Conservation (phyloP, 2,113 vertebrate species). For the Coregonus clupeaformis region DNA sequence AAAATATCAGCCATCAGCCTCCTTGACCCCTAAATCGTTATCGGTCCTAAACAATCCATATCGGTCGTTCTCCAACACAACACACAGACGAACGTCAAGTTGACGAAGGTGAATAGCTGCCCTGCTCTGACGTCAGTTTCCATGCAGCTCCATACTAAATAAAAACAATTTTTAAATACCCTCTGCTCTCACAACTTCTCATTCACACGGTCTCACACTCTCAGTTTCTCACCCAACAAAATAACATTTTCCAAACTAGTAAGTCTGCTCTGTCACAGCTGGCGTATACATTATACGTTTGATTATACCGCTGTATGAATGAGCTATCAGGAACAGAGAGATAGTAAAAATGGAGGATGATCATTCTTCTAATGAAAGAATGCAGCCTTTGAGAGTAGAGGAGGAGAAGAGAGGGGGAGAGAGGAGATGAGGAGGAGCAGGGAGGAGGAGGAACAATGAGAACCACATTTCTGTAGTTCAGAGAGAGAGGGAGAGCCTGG, state of each 20-base stretch:
- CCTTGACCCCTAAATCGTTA: too few species aligned
- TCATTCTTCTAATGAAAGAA: slow-evolving; percentile 28
- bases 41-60: too few species aligned
- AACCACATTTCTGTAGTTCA: not conserved
- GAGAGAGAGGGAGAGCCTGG: not conserved
- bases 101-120: slow-evolving; percentile 38
- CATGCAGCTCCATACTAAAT: slow-evolving; percentile 56
- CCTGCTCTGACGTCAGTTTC: slow-evolving; percentile 28
- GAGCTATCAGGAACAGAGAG: slow-evolving; percentile 10
- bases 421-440: not conserved
- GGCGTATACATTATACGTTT: slow-evolving; percentile 26
- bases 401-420: not conserved
- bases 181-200: slow-evolving; percentile 17
- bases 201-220: slow-evolving; percentile 8
- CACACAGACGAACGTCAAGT: slow-evolving; percentile 18
- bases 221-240: not conserved
- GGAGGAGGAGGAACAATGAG: not conserved
- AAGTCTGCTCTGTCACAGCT: slow-evolving; percentile 18
- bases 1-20: too few species aligned
- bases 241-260: not conserved
- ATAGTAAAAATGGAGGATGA: not conserved
- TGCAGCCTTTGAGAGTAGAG: slow-evolving; percentile 12
- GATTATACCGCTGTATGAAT: slow-evolving; percentile 31
- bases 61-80: not conserved
- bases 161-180: slow-evolving; percentile 57